Percentiles rank a stretch among this genome's conserved stretches.
Evolutionary conservation across 30 jellyfish, hydroid and myxozoan genomes (phyloP).

Genomic region (Rhopilema esculentum): DNA sequence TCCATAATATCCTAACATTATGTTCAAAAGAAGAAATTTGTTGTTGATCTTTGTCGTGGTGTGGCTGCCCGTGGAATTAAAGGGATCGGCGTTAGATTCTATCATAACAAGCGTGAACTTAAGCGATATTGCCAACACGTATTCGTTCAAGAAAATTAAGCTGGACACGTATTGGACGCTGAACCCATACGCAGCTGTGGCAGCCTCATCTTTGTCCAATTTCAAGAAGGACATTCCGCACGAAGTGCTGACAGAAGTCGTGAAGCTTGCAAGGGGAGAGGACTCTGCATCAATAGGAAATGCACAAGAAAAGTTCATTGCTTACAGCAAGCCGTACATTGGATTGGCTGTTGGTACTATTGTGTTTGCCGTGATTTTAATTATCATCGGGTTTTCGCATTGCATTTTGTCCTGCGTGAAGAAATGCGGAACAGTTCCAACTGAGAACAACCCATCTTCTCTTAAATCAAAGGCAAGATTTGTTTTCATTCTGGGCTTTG

Average conservation of each 20-base stretch:
- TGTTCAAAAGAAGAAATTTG: background rate
- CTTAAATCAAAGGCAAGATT: background rate
- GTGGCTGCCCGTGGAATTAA: background rate
- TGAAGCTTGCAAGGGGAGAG: constrained; percentile 16
- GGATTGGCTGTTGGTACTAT: constrained; percentile 4
- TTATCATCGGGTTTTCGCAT: background rate
- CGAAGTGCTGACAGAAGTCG: constrained; percentile 11
- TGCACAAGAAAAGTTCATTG: constrained; percentile 12
- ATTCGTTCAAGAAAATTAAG: constrained; percentile 8
- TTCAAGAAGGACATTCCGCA: constrained; percentile 29
- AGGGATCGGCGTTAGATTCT: background rate
- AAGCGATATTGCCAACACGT: constrained; percentile 1
- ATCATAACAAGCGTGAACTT: constrained; percentile 7
- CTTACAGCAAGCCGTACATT: constrained; percentile 39
- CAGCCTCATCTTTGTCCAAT: constrained; percentile 18
- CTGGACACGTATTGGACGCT: constrained; percentile 29
- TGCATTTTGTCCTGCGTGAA: constrained; percentile 12
- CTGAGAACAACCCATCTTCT: background rate
- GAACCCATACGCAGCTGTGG: constrained; percentile 37
- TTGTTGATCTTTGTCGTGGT: background rate
- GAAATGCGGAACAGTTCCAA: constrained; percentile 22
- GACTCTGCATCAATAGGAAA: constrained; percentile 2
- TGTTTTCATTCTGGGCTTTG: constrained; percentile 12
- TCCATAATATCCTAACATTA: background rate
- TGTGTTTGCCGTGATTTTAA: constrained; percentile 17